Base-by-base conservation (phyloP, 2,113 vertebrate species). In the Neolamprologus variostigma region DNA sequence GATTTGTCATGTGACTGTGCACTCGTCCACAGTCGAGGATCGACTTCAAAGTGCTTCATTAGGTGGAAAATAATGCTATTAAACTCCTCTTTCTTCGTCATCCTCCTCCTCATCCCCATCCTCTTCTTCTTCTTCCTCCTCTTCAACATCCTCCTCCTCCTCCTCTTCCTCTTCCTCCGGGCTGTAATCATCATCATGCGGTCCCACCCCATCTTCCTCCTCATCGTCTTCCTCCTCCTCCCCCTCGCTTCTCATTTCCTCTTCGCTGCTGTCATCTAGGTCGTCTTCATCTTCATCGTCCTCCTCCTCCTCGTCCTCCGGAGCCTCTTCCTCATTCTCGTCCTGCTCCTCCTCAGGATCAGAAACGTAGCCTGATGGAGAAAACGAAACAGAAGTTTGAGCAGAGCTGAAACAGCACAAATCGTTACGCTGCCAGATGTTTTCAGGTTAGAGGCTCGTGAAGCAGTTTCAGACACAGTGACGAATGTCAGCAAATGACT, bases 231-330 rank as follows among this genome's bases (percentile, higher is more conserved):
- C 93, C 21, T 91, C 92, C 28, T 92, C 92, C 66, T 96, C 96
- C 6, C 83, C 93, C 26, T 92, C 92, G 3, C 93, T 93, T 86
- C 61, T 93, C 88, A 87, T 92, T 78, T 90, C 93, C 76, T 87
- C 93, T 87, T 92, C 88, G 13, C 94, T 96, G 92, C 93, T 95
- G 79, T 95, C 93, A 2, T 93, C 90, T 0, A 90, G 57, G 57
- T 85, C 90, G 3, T 91, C 88, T 0, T 94, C 92, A 1, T 85
- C 90, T 4, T 91, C 86, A 0, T 94, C 90, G 1, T 91, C 87
- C 2, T 90, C 90, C 0, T 89, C 91, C 2, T 86, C 93, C 0
- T 90, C 89, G 1, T 89, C 89, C 9, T 94, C 94, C 1, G n/a
- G 81, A 0, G 54, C 68, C 33, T 89, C 90, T 16, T 95, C 91